phyloP scores from a whole-genome alignment of 2,113 vertebrate species.

The Litocranius walleri region DNA sequence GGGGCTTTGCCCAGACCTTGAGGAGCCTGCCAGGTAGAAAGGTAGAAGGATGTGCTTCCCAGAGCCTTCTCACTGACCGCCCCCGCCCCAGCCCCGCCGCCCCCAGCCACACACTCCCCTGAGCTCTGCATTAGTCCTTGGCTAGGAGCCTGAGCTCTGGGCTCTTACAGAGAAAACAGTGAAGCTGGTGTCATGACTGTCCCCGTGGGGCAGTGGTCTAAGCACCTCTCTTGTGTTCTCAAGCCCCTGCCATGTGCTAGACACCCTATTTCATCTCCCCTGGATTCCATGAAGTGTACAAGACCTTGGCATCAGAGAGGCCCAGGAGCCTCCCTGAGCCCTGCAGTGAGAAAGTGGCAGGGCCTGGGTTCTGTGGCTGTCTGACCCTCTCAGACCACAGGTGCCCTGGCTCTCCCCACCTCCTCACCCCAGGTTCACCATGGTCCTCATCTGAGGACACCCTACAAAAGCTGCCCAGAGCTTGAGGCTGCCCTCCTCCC shows the following conservation, averaged over 20 bases:
- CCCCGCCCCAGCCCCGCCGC: accelerated
- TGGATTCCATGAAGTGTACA: not conserved
- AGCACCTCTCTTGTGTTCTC: not conserved
- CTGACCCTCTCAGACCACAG: not conserved
- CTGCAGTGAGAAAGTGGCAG: not conserved
- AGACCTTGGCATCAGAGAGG: not conserved
- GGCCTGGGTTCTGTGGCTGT: not conserved
- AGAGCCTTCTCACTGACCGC: not conserved
- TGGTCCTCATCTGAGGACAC: not conserved
- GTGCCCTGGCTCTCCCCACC: not conserved
- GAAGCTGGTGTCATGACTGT: not conserved
- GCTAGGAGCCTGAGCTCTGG: not conserved
- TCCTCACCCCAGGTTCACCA: not conserved
- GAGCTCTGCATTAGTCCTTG: not conserved
- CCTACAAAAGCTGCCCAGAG: not conserved
- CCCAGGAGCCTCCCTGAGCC: not conserved
- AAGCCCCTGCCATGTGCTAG: not conserved
- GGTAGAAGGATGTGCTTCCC: not conserved
- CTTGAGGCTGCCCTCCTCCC: not conserved
- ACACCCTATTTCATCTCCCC: not conserved
- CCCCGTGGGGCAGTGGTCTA: not conserved
- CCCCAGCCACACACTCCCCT: not conserved
- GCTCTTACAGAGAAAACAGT: not conserved
- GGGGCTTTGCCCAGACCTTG: not conserved
- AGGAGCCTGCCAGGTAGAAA: not conserved